Evolutionary conservation across 1,140 invertebrate genomes (phyloP).

Genomic region (Neodiprion virginianus): DNA sequence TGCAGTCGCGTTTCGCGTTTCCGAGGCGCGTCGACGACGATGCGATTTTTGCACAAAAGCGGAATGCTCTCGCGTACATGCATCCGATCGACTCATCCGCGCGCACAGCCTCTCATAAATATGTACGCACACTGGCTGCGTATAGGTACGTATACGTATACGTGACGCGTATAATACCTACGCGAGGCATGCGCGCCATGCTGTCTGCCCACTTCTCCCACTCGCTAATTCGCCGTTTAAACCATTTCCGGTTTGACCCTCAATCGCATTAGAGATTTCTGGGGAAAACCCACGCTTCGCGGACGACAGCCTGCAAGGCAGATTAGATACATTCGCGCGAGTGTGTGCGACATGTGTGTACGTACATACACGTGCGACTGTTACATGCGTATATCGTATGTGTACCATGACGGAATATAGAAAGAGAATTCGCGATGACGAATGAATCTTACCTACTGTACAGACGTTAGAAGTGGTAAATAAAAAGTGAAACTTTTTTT

Average conservation of each 20-base stretch:
- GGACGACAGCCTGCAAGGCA: neutral
- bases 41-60: too few species aligned
- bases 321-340: slow-evolving; percentile 1
- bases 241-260: slow-evolving; percentile 42
- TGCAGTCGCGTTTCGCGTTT: too few species aligned
- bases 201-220: slow-evolving; percentile 52
- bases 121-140: neutral
- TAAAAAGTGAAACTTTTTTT: neutral
- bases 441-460: too few species aligned
- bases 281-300: slow-evolving; percentile 44
- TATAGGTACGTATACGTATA: neutral
- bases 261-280: slow-evolving; percentile 44
- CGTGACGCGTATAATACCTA: neutral
- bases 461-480: too few species aligned
- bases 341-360: neutral
- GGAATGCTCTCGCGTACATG: too few species aligned
- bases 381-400: neutral
- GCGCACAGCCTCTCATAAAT: too few species aligned
- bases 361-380: slow-evolving; percentile 3
- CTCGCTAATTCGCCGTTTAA: slow-evolving; percentile 48
- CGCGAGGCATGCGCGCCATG: slow-evolving; percentile 36
- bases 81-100: too few species aligned
- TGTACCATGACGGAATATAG: neutral
- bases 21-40: too few species aligned
- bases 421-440: too few species aligned